phyloP scores from a whole-genome alignment of 92 coral and sea anemone genomes.

The Chrysogorgia sp. region DNA sequence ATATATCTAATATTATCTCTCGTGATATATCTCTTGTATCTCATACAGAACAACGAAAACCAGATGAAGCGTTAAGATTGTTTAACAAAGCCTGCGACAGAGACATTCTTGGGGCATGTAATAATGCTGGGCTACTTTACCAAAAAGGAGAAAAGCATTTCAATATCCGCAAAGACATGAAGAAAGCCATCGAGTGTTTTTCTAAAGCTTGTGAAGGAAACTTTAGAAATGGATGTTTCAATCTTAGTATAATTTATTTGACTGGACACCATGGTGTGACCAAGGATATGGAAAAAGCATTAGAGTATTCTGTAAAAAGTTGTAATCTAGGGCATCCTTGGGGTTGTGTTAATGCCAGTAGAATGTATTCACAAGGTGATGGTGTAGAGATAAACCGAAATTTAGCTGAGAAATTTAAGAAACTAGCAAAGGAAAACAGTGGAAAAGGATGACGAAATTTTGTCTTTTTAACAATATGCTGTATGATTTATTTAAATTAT shows the following conservation, averaged over 20 bases:
- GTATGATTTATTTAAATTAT: too few species aligned
- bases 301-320: slow-evolving; percentile 82
- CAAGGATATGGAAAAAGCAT: slow-evolving; percentile 88
- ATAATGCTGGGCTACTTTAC: slow-evolving; percentile 91
- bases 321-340: slow-evolving; percentile 91
- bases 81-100: slow-evolving; percentile 79
- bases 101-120: slow-evolving; percentile 84
- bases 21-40: background rate
- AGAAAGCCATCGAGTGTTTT: slow-evolving; percentile 79
- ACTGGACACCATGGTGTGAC: slow-evolving; percentile 81
- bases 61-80: slow-evolving; percentile 82
- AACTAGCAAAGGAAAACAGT: slow-evolving; percentile 78
- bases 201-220: slow-evolving; percentile 75
- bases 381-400: slow-evolving; percentile 75
- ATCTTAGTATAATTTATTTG: slow-evolving; percentile 82
- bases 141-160: slow-evolving; percentile 88
- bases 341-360: slow-evolving; percentile 93
- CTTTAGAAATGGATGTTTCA: slow-evolving; percentile 89
- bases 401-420: slow-evolving; percentile 76
- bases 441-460: slow-evolving; percentile 45
- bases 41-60: slow-evolving; percentile 76
- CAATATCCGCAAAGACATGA: slow-evolving; percentile 69
- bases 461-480: too few species aligned
- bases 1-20: background rate
- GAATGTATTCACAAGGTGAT: slow-evolving; percentile 90